Evolutionary conservation across 2,113 vertebrate species (phyloP).

Genomic region (Anolis sagrei): DNA sequence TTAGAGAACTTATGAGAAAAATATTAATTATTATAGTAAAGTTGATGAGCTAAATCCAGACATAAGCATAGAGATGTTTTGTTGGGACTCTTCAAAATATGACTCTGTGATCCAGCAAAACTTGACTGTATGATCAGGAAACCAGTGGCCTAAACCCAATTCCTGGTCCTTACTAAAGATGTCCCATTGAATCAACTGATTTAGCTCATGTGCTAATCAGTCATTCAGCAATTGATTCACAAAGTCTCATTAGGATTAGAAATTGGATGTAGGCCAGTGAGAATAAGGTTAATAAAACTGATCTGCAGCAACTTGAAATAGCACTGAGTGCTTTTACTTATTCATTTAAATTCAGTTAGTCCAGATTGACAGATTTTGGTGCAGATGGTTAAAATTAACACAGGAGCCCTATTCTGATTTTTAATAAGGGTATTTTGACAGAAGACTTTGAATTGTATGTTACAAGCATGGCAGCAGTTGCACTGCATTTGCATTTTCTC

Average conservation of each 20-base stretch:
- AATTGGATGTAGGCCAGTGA: too few relatives aligned
- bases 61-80: background rate
- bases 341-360: conserved; percentile 52
- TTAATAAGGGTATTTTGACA: conserved; percentile 71
- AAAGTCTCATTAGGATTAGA: too few relatives aligned
- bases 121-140: too few relatives aligned
- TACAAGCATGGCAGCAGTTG: conserved; percentile 61
- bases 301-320: background rate
- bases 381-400: conserved; percentile 74
- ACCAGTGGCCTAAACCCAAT: too few relatives aligned
- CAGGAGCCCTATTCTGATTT: conserved; percentile 62
- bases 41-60: background rate
- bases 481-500: conserved; percentile 68
- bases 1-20: too few relatives aligned
- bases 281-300: background rate
- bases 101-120: background rate
- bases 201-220: too few relatives aligned
- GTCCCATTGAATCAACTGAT: too few relatives aligned
- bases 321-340: background rate
- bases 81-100: background rate
- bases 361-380: conserved; percentile 72
- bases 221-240: too few relatives aligned
- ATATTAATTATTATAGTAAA: background rate
- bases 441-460: conserved; percentile 67
- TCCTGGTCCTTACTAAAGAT: too few relatives aligned